phyloP scores from a whole-genome alignment of 2,888 invertebrate species.

The Pherbina coryleti region DNA sequence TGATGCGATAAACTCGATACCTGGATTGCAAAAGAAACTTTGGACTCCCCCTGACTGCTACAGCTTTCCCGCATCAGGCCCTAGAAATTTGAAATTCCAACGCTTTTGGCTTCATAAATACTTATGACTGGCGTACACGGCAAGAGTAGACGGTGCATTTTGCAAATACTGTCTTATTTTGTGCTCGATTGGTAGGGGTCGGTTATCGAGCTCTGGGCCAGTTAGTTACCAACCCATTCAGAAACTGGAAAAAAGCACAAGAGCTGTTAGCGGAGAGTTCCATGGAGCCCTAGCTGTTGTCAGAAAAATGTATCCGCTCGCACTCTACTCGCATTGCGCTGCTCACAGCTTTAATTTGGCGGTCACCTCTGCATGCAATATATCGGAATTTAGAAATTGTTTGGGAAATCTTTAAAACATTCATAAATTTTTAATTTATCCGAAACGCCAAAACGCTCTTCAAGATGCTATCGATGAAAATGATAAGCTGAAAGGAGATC shows the following conservation, averaged over 20 bases:
- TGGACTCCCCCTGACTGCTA: no score
- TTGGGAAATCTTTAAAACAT: background rate
- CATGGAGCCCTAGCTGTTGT: background rate
- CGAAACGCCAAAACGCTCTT: no score
- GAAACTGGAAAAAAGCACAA: background rate
- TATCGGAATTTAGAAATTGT: background rate
- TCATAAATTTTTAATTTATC: background rate
- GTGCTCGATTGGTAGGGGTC: background rate
- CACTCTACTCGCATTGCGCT: constrained; percentile 26
- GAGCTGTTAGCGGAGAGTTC: background rate
- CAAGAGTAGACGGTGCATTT: background rate
- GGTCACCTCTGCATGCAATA: constrained; percentile 2
- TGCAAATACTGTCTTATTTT: background rate
- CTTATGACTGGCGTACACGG: background rate
- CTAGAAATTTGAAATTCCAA: background rate
- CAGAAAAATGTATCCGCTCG: background rate
- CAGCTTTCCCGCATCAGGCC: background rate
- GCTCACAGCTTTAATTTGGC: constrained; percentile 24
- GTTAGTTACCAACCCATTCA: background rate
- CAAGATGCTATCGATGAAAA: no score
- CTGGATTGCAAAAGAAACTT: no score
- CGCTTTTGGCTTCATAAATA: background rate
- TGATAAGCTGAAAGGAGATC: no score
- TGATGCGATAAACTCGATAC: no score
- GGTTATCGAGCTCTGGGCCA: background rate